Evolutionary conservation across 1,140 invertebrate species (phyloP).

Genomic region (Maconellicoccus hirsutus): DNA sequence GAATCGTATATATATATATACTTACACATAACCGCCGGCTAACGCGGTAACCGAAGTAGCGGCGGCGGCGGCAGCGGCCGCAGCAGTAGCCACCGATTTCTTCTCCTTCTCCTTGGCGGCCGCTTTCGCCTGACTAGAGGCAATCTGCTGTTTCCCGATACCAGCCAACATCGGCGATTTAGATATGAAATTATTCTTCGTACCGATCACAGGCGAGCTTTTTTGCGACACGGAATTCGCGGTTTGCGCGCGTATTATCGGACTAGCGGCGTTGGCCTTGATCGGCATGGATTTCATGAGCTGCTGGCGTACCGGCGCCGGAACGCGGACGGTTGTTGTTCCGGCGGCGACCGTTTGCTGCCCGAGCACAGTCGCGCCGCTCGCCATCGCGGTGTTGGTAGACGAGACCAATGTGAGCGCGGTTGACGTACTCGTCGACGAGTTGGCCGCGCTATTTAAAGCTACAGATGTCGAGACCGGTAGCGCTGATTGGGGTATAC

Average conservation of each 20-base stretch:
- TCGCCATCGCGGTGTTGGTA: constrained; percentile 32
- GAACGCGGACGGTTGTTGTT: constrained; percentile 35
- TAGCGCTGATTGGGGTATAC: constrained; percentile 23
- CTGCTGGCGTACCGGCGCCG: constrained; percentile 28
- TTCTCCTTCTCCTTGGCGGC: constrained; percentile 28
- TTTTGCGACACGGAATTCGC: background rate
- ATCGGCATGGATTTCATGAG: constrained; percentile 24
- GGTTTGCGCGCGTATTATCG: background rate
- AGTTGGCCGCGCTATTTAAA: background rate
- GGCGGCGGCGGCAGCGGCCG: constrained; percentile 30
- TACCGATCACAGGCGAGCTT: background rate
- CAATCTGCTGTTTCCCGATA: constrained; percentile 18
- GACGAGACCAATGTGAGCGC: constrained; percentile 44
- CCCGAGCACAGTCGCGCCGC: constrained; percentile 22
- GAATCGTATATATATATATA: background rate
- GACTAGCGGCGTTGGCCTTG: constrained; percentile 14
- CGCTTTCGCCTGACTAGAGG: constrained; percentile 26
- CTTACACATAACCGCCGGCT: constrained; percentile 28
- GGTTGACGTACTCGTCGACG: constrained; percentile 19
- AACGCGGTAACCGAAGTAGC: constrained; percentile 34
- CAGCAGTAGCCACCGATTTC: constrained; percentile 29
- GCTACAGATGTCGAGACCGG: background rate
- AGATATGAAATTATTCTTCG: constrained; percentile 13
- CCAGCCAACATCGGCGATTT: constrained; percentile 17
- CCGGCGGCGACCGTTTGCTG: constrained; percentile 33